phyloP scores from a whole-genome alignment of 1,140 invertebrate species.

The Mesaphorura yosii region DNA sequence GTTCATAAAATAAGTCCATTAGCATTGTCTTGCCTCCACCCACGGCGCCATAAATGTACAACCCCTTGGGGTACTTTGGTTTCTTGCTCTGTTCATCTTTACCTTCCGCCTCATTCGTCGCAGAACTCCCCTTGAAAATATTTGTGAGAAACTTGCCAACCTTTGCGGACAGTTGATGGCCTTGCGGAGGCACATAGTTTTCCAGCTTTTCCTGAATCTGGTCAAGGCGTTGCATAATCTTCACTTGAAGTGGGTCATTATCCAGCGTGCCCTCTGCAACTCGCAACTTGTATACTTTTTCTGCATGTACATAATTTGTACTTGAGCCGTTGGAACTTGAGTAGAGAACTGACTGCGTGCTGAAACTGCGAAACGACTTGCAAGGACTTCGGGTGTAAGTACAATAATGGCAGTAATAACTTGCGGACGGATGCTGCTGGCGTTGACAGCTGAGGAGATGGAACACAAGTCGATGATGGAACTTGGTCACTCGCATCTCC shows the following conservation, averaged over 20 bases:
- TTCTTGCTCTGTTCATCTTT: too few species aligned
- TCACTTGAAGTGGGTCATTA: conserved; percentile 56
- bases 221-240: conserved; percentile 55
- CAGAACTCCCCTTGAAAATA: conserved; percentile 27
- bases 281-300: conserved; percentile 29
- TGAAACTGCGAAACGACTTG: too few species aligned
- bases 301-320: background rate
- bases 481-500: too few species aligned
- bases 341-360: background rate
- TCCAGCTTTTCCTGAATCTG: conserved; percentile 53
- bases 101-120: conserved; percentile 36
- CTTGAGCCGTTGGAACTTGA: background rate
- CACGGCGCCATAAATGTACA: conserved; percentile 74
- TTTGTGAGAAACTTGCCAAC: conserved; percentile 37
- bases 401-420: too few species aligned
- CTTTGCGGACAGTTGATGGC: background rate
- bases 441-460: too few species aligned
- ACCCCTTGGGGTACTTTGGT: conserved; percentile 52
- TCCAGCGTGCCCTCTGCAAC: conserved; percentile 48
- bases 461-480: too few species aligned
- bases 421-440: too few species aligned
- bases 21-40: conserved; percentile 96
- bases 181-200: conserved; percentile 45
- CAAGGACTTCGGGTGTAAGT: too few species aligned
- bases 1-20: conserved; percentile 92